phyloP scores from a whole-genome alignment of 2,797 vertebrate genomes.

The Melanotaenia parkinsoni region DNA sequence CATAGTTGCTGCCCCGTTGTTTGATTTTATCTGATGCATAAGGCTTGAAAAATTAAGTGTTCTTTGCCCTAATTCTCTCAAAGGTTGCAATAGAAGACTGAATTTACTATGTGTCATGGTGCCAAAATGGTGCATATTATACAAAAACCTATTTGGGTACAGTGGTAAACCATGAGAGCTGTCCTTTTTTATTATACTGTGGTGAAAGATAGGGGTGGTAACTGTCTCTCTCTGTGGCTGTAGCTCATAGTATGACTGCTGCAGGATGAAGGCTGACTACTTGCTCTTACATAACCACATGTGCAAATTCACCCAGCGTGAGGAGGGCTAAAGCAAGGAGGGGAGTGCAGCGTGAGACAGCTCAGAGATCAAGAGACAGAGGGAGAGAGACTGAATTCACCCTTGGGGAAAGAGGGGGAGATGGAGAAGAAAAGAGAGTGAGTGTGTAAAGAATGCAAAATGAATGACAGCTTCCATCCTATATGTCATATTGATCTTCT shows the following conservation, averaged over 20 bases:
- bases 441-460: conserved; percentile 33
- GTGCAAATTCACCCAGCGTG: conserved; percentile 80
- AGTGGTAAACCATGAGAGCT: conserved; percentile 17
- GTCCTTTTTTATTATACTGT: conserved; percentile 37
- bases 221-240: conserved; percentile 41
- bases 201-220: conserved; percentile 38
- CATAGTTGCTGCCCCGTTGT: background rate
- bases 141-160: conserved; percentile 6
- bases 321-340: conserved; percentile 39
- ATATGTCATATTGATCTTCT: background rate
- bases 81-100: background rate
- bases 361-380: conserved; percentile 47
- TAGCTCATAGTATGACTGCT: conserved; percentile 56
- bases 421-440: conserved; percentile 18
- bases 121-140: background rate
- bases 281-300: conserved; percentile 68
- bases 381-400: conserved; percentile 70
- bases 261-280: conserved; percentile 65
- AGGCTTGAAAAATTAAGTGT: background rate
- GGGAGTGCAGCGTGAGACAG: conserved; percentile 5
- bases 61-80: background rate
- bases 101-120: background rate
- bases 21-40: conserved; percentile 1
- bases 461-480: conserved; percentile 19
- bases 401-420: conserved; percentile 43